phyloP scores from a whole-genome alignment of 1,140 invertebrate species.

The Scaptodrosophila lebanonensis region DNA sequence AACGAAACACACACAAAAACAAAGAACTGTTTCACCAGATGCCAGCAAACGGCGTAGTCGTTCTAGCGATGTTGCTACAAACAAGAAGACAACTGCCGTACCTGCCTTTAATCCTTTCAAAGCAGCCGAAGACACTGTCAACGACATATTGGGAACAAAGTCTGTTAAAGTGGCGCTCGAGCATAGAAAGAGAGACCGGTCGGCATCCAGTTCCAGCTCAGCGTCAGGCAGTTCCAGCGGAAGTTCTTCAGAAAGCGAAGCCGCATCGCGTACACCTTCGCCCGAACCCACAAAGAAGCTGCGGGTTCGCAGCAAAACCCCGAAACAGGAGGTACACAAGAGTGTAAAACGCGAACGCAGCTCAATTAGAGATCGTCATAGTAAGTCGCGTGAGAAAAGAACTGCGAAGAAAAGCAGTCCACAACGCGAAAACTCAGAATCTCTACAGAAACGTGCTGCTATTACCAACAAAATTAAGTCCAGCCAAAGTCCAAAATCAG shows the following conservation, averaged over 20 bases:
- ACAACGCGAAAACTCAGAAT: constrained; percentile 33
- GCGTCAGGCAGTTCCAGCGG: constrained; percentile 39
- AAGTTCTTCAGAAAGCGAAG: constrained; percentile 34
- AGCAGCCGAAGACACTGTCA: constrained; percentile 61
- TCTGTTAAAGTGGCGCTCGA: constrained; percentile 59
- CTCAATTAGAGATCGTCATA: constrained; percentile 30
- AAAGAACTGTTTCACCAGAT: not conserved
- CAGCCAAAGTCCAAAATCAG: constrained; percentile 41
- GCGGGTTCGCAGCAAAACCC: constrained; percentile 36
- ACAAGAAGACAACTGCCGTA: constrained; percentile 23
- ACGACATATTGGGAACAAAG: constrained; percentile 59
- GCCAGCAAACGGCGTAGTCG: constrained; percentile 12
- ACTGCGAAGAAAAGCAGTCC: constrained; percentile 5
- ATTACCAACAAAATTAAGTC: constrained; percentile 24
- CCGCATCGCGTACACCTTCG: constrained; percentile 32
- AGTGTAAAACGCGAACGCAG: constrained; percentile 33
- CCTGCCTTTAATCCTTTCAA: constrained; percentile 63
- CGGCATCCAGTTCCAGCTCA: constrained; percentile 46
- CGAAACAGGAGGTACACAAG: constrained; percentile 24
- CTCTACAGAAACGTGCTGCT: constrained; percentile 30
- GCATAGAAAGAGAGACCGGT: constrained; percentile 50
- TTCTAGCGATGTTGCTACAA: constrained; percentile 23
- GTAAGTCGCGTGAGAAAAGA: constrained; percentile 4
- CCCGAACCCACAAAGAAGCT: constrained; percentile 28
- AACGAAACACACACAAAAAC: constrained; percentile 5